phyloP scores from a whole-genome alignment of 2,113 vertebrate species.

The Albula glossodonta region DNA sequence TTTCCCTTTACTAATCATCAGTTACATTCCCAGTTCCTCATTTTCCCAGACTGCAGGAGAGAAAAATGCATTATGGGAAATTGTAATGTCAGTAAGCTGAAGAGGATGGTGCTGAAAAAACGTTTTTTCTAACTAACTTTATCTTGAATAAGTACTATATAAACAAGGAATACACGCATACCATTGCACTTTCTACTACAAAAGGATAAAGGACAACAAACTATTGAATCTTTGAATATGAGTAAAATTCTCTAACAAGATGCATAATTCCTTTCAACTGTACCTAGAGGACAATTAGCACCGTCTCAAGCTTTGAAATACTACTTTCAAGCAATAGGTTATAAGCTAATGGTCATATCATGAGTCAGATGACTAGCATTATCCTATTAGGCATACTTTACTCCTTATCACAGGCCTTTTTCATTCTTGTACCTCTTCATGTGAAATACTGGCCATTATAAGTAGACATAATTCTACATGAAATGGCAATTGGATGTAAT shows the following conservation, averaged over 20 bases:
- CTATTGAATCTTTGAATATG: not conserved
- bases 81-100: not conserved
- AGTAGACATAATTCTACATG: conserved; percentile 23
- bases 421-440: not conserved
- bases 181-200: no score
- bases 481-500: conserved; percentile 40
- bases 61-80: not conserved
- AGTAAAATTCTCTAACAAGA: not conserved
- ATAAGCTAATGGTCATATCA: not conserved
- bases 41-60: not conserved
- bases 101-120: not conserved
- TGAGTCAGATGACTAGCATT: not conserved
- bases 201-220: not conserved
- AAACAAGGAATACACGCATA: no score
- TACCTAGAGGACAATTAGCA: not conserved
- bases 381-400: not conserved
- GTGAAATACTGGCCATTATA: not conserved
- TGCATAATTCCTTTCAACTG: not conserved
- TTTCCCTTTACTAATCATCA: not conserved
- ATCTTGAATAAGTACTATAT: no score
- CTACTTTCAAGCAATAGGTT: not conserved
- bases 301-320: not conserved
- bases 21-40: no score
- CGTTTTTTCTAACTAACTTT: no score
- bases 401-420: not conserved